Percentiles rank a stretch among this genome's conserved stretches.
Conservation (phyloP, 2,888 invertebrate genomes). For the Macaria liturata region DNA sequence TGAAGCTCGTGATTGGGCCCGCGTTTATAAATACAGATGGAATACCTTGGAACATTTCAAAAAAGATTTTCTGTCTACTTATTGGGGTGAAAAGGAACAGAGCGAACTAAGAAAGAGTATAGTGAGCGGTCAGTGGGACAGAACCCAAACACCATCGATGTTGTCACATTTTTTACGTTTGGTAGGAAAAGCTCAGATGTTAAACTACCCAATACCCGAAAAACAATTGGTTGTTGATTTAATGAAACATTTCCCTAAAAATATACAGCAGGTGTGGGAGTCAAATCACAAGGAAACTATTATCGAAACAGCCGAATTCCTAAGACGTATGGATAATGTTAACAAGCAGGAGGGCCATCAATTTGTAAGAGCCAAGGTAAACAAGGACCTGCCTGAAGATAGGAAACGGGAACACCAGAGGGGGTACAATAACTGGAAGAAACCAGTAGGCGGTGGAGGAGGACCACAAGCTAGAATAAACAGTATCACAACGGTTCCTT, state of each 20-base stretch:
- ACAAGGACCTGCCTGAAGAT: not conserved
- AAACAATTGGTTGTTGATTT: not conserved
- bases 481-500: not conserved
- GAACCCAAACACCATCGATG: not conserved
- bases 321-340: not conserved
- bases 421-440: not conserved
- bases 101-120: not conserved
- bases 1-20: slow-evolving; percentile 6
- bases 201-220: not conserved
- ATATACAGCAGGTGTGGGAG: not conserved
- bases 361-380: not conserved
- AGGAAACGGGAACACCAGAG: not conserved
- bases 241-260: not conserved
- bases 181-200: not conserved
- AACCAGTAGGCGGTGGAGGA: not conserved
- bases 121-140: not conserved
- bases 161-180: not conserved
- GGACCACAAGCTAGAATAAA: not conserved
- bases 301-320: slow-evolving; percentile 6
- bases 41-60: not conserved
- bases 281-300: not conserved
- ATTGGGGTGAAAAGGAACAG: slow-evolving; percentile 4
- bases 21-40: slow-evolving; percentile 5
- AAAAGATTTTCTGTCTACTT: not conserved
- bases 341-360: not conserved